A percentile compares a stretch with the other conserved stretches of the same genome.
Conservation (phyloP, 2,797 vertebrate genomes). For the Spheniscus humboldti region DNA sequence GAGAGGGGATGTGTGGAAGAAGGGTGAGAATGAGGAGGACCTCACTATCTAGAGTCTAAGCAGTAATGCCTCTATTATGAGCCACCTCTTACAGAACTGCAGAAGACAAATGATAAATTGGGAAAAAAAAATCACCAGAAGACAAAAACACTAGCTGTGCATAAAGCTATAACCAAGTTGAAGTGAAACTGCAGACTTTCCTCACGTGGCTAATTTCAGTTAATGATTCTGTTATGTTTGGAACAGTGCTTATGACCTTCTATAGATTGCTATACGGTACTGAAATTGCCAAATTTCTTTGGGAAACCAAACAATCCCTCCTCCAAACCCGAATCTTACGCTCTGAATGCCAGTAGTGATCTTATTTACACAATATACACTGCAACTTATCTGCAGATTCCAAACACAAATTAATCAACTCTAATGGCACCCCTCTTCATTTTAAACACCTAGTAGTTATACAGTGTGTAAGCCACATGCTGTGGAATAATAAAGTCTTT, state of each 20-base stretch:
- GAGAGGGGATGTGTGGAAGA: neutral
- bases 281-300: neutral
- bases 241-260: neutral
- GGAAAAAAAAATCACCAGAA: neutral
- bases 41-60: neutral
- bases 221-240: neutral
- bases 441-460: neutral
- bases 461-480: neutral
- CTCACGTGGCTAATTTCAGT: neutral
- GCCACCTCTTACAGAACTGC: neutral
- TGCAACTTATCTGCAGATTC: neutral
- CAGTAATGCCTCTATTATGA: neutral
- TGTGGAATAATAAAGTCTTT: neutral
- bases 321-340: neutral
- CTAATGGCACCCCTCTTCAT: neutral
- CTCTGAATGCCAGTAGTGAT: neutral
- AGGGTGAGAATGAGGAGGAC: neutral
- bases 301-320: neutral
- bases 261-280: neutral
- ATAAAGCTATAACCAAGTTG: neutral
- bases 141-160: neutral
- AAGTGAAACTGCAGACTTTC: neutral
- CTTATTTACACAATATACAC: neutral
- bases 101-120: neutral
- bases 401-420: neutral